A percentile compares a stretch with the other conserved stretches of the same genome.
Conservation (phyloP, 2,888 invertebrate genomes). For the Apocheima hispidaria region DNA sequence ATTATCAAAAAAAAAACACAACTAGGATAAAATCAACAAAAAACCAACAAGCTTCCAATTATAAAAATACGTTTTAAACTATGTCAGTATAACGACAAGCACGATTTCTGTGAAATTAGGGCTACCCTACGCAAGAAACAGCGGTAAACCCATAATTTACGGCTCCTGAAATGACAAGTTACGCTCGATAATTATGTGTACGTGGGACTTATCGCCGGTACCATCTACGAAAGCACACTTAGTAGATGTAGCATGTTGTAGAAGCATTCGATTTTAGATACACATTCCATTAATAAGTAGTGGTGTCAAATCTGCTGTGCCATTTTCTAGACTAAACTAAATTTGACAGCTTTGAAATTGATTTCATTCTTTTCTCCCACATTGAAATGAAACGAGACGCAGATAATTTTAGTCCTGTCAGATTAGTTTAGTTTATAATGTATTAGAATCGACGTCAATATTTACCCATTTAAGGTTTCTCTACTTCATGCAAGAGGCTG, state of each 20-base stretch:
- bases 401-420: no score
- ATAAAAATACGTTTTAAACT: conserved; percentile 20
- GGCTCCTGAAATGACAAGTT: conserved; percentile 72
- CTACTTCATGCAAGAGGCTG: no score
- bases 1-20: background rate
- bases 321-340: no score
- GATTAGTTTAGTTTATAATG: no score
- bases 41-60: background rate
- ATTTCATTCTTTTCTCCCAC: no score
- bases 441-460: no score
- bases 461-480: no score
- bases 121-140: conserved; percentile 52
- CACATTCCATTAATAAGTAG: background rate
- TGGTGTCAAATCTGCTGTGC: no score
- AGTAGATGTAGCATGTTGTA: conserved; percentile 47
- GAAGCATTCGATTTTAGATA: conserved; percentile 23
- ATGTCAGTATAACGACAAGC: conserved; percentile 32
- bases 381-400: no score
- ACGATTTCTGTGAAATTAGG: conserved; percentile 51
- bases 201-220: conserved; percentile 62
- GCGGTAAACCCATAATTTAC: conserved; percentile 70
- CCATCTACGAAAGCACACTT: conserved; percentile 60
- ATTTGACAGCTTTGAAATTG: no score
- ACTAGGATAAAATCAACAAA: background rate
- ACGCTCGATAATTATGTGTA: conserved; percentile 67